These are phyloP conservation scores for Ammospiza caudacuta DNA, from an alignment of 2,113 vertebrate genomes.

Conservation along the genomic window DNA sequence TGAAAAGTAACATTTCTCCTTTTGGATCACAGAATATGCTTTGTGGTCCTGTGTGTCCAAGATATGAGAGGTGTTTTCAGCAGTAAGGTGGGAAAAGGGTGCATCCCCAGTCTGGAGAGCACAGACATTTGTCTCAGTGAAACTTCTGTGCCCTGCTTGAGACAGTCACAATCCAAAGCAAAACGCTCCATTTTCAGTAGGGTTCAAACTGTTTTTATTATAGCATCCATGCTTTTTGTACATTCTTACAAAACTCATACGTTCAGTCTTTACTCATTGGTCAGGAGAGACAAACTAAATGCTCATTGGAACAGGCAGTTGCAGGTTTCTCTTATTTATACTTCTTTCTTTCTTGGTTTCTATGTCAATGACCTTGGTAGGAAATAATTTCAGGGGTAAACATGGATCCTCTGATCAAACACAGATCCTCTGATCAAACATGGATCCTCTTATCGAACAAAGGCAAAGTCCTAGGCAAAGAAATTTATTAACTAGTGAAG, in stretches of 20 bases:
- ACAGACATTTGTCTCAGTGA: background rate
- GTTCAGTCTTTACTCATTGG: background rate
- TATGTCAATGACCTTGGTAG: background rate
- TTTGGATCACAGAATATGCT: background rate
- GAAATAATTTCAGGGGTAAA: background rate
- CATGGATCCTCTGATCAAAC: too few relatives aligned
- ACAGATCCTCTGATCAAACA: too few relatives aligned
- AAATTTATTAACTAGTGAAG: too few relatives aligned
- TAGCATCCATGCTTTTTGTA: background rate
- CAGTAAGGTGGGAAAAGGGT: background rate
- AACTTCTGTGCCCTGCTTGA: background rate
- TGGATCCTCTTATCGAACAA: too few relatives aligned
- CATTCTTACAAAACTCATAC: background rate
- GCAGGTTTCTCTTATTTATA: background rate
- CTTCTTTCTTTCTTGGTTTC: background rate
- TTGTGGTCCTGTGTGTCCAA: accelerated
- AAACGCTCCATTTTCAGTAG: background rate
- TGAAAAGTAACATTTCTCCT: background rate
- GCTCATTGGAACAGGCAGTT: background rate
- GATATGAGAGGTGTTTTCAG: background rate
- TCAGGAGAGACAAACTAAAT: background rate
- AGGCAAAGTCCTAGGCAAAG: too few relatives aligned
- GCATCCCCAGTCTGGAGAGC: background rate
- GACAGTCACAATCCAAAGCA: background rate
- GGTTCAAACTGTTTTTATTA: background rate